A percentile compares a stretch with the other conserved stretches of the same genome.
phyloP scores from a whole-genome alignment of 2,888 invertebrate genomes.

The Pegoplata infirma region DNA sequence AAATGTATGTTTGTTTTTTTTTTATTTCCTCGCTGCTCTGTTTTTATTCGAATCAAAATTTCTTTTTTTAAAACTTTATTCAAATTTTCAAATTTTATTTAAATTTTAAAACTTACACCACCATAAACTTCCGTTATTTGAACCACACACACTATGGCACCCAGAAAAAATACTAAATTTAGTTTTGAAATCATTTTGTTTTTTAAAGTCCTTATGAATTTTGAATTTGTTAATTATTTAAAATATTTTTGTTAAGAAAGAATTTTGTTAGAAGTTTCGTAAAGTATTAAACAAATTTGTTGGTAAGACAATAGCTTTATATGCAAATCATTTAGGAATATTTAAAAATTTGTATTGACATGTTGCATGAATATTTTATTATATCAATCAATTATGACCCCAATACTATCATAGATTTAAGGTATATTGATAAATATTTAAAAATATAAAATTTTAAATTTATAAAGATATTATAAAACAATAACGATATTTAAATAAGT shows the following conservation, averaged over 20 bases:
- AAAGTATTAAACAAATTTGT: conserved; percentile 30
- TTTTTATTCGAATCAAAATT: no score
- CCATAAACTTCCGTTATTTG: conserved; percentile 38
- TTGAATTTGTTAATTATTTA: neutral
- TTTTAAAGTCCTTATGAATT: neutral
- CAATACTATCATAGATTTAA: neutral
- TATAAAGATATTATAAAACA: conserved; percentile 28
- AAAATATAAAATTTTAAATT: neutral
- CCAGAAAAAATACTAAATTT: neutral
- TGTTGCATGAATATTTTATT: conserved; percentile 24
- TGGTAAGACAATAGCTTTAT: conserved; percentile 42
- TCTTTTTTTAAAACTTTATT: no score
- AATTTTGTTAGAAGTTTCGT: conserved; percentile 23
- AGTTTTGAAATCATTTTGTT: conserved; percentile 45
- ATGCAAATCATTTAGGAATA: conserved; percentile 42
- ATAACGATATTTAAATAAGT: neutral
- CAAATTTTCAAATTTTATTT: neutral
- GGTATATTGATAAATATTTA: neutral
- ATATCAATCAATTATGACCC: neutral
- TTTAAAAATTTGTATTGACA: conserved; percentile 14
- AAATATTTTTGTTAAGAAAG: neutral
- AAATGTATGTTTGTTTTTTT: no score
- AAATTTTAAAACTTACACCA: conserved; percentile 50
- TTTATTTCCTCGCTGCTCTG: no score
- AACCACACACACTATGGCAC: conserved; percentile 12